phyloP scores from a whole-genome alignment of 2,888 invertebrate genomes.

The Saturnia pavonia region DNA sequence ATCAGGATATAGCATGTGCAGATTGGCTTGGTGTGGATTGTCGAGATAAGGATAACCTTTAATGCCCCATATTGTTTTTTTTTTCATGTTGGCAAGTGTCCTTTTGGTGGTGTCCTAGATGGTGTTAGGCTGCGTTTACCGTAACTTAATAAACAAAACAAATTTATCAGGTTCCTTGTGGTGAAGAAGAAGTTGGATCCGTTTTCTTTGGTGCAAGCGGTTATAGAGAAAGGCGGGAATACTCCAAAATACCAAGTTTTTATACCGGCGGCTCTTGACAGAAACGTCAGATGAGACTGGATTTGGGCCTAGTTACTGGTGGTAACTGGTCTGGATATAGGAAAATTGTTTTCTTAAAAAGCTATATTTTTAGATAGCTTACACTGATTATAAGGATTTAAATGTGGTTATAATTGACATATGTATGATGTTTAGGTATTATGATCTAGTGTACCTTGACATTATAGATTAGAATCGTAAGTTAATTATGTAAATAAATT shows the following conservation, averaged over 20 bases:
- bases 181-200: constrained; percentile 69
- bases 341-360: background rate
- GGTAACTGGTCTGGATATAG: background rate
- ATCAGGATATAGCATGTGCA: too few relatives aligned
- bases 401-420: background rate
- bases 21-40: too few relatives aligned
- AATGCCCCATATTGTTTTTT: too few relatives aligned
- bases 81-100: too few relatives aligned
- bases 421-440: background rate
- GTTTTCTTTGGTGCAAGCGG: constrained; percentile 57
- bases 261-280: constrained; percentile 46
- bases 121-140: too few relatives aligned
- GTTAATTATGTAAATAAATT: too few relatives aligned
- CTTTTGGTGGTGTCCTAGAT: too few relatives aligned
- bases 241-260: constrained; percentile 70
- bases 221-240: constrained; percentile 62
- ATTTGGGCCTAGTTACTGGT: background rate
- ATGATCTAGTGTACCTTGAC: too few relatives aligned
- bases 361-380: background rate
- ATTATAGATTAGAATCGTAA: too few relatives aligned
- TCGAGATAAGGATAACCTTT: too few relatives aligned
- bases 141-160: too few relatives aligned
- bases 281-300: constrained; percentile 27
- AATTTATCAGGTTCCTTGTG: constrained; percentile 62
- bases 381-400: background rate